Conservation (phyloP, 2,113 vertebrate genomes). For the Enhydra lutris region DNA sequence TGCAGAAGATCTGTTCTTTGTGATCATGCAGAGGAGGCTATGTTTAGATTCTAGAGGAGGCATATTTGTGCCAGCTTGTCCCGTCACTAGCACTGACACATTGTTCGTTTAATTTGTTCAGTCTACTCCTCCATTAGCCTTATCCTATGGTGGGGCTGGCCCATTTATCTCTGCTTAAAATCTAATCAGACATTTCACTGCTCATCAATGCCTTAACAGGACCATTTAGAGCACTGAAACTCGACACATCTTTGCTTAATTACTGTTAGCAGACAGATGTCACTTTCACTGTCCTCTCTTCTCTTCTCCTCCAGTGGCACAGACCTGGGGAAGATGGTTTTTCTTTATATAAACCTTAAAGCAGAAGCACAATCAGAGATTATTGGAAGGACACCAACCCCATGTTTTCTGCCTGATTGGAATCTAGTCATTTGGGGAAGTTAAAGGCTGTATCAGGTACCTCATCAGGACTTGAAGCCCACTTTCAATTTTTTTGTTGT, state of each 20-base stretch:
- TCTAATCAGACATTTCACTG: slow-evolving; percentile 86
- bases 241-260: slow-evolving; percentile 81
- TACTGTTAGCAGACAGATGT: slow-evolving; percentile 81
- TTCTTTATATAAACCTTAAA: slow-evolving; percentile 70
- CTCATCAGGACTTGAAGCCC: slow-evolving; percentile 23
- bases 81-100: neutral
- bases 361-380: slow-evolving; percentile 67
- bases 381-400: slow-evolving; percentile 48
- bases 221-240: slow-evolving; percentile 79
- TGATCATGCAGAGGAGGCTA: neutral
- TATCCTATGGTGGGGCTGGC: slow-evolving; percentile 60
- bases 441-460: neutral
- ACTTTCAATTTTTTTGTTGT: neutral
- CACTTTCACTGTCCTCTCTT: slow-evolving; percentile 72
- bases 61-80: slow-evolving; percentile 10
- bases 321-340: slow-evolving; percentile 58
- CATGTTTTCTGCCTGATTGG: slow-evolving; percentile 70
- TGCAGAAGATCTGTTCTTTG: neutral
- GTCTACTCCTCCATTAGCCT: slow-evolving; percentile 68
- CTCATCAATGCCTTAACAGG: slow-evolving; percentile 83
- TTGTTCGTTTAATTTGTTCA: slow-evolving; percentile 50
- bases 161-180: slow-evolving; percentile 81
- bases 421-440: slow-evolving; percentile 51
- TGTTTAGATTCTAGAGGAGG: neutral
- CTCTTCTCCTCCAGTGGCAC: slow-evolving; percentile 67